phyloP scores from a whole-genome alignment of 2,888 invertebrate genomes.

The Notocelia uddmanniana region DNA sequence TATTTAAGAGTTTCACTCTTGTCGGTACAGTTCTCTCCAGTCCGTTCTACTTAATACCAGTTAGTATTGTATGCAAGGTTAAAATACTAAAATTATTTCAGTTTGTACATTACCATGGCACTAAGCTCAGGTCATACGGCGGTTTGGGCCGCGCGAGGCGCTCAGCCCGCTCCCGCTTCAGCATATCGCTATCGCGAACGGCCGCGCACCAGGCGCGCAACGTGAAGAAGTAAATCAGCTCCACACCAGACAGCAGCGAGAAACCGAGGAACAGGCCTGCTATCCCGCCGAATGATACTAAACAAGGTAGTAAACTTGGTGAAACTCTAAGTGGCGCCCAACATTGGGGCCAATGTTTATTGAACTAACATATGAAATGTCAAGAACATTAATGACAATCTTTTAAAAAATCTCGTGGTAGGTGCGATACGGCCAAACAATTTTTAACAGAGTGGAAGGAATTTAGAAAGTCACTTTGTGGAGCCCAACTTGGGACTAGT shows the following conservation, averaged over 20 bases:
- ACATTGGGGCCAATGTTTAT: conserved; percentile 5
- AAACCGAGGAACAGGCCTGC: conserved; percentile 90
- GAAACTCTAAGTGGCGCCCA: background rate
- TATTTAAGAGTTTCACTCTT: no score
- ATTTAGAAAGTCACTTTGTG: background rate
- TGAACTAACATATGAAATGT: background rate
- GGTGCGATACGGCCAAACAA: background rate
- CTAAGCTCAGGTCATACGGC: conserved; percentile 76
- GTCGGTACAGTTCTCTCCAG: no score
- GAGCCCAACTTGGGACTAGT: background rate
- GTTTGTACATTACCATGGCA: conserved; percentile 67
- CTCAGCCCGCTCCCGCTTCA: conserved; percentile 79
- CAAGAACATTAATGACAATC: background rate
- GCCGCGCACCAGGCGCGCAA: conserved; percentile 89
- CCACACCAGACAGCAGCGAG: conserved; percentile 91
- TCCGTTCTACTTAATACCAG: no score
- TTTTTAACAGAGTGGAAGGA: background rate
- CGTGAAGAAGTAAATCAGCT: conserved; percentile 91
- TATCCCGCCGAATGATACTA: conserved; percentile 88
- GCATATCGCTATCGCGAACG: conserved; percentile 77
- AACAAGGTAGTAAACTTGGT: background rate
- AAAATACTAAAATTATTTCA: no score
- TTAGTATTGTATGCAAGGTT: no score
- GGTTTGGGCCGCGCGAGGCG: conserved; percentile 72
- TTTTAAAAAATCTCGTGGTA: no score